Evolutionary conservation across 2,113 vertebrate species (phyloP), one percentile per base, ranked within the genome.

Genomic region (Lutjanus erythropterus): DNA sequence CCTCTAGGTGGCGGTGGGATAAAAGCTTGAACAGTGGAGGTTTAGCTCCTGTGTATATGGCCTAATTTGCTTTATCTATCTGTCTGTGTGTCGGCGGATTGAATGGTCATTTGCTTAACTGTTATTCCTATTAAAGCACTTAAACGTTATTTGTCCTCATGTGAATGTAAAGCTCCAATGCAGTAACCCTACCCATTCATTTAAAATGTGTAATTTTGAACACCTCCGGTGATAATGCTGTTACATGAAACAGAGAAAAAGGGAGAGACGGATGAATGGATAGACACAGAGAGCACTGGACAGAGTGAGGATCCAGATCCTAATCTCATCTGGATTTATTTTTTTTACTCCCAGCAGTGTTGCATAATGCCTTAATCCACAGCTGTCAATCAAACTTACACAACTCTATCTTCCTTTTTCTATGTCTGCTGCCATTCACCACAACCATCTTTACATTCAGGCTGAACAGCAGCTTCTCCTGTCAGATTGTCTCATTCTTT

Each of bases 241-340:
- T 64, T n/a, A 11, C 14, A 41, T 52, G 31, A 71, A 80, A 74
- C 47, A n/a, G 53, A 81, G 65, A 53, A 55, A 33, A 47, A 52
- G 47, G 15, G 41, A 74, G 19, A 27, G 33, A 29, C 49, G n/a
- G 85, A 80, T 83, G 81, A 80, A 85, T 88, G 71, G 60, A 83
- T 52, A 14, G 68, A 87, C 27, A 18, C 27, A 18, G 86, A 79
- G 65, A 73, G 55, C 41, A 74, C 49, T 83, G 80, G 66, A 83
- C 46, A 75, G 84, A 84, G 81, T 0, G 52, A 86, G 66, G 83
- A 79, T 85, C 75, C 80, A 90, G 83, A 91, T 88, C 73, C 77
- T 93, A 94, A 94, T 92, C 93, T 90, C 86, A 91, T 91, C 87
- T 89, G 93, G 90, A 91, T 92, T 90, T 92, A 61, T 82, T 85